Evolutionary conservation across 2,113 vertebrate genomes (phyloP), one percentile per base, ranked within the genome.

Genomic region (Hemiscyllium ocellatum): DNA sequence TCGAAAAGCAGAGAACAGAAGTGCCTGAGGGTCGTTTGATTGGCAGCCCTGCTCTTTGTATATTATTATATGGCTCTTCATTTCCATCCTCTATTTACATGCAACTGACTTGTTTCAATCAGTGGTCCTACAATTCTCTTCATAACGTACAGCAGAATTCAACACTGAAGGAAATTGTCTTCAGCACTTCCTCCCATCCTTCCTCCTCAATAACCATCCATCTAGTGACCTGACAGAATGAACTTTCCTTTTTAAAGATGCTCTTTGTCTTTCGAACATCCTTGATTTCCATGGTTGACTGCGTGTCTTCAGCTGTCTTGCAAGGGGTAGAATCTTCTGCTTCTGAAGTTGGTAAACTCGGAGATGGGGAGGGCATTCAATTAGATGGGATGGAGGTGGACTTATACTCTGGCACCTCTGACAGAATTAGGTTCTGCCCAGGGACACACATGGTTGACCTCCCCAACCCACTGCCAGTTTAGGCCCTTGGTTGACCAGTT

Each of bases 1-100:
- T 68, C 91, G 26, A 70, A 94, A 68, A 68, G 66, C 91, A 24
- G 91, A 69, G 91, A 94, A 94, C 91, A 94, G 66, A 94, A 94
- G 91, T 94, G 91, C 91, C 91, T 47, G 91, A 94, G 91, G 91
- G 91, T 94, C 19, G 91, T 94, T 94, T 94, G 91, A 94, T 94
- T 94, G 91, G 91, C 91, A 94, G 91, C 37, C 42, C 65, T 69
- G 65, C n/a, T 94, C 66, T 68, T 94, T 68, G n/a, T 94, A 94
- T 94, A 94, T 94, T 94, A 69, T 94, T 94, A 94, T 69, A 94
- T 94, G 66, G 66, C 66, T 94, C 91, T 94, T 94, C 91, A 94
- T 94, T 94, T 94, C 91, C 91, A 94, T 94, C 37, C 91, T 70
- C 66, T 94, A 94, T 94, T 94, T 94, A 94, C 91, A 69, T 70